Evolutionary conservation across 2,113 vertebrate genomes (phyloP).

Genomic region (Lipotes vexillifer): DNA sequence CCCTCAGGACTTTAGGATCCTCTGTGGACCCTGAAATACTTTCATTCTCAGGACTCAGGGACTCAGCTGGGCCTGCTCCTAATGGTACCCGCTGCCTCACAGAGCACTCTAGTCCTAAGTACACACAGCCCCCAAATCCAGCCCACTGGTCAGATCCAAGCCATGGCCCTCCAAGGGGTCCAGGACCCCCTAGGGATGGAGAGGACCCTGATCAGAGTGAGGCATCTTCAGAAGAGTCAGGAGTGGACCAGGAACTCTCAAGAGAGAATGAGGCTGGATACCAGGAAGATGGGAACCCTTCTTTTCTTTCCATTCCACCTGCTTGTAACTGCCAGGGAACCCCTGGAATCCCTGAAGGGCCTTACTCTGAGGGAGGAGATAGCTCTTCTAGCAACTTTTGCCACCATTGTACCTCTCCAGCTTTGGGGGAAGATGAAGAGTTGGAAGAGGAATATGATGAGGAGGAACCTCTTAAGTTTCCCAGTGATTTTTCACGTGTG

Average conservation of each 20-base stretch:
- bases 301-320: conserved; percentile 49
- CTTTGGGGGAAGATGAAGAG: too few species aligned
- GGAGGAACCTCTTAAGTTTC: too few species aligned
- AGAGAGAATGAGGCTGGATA: conserved; percentile 37
- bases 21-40: conserved; percentile 52
- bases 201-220: conserved; percentile 32
- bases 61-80: conserved; percentile 44
- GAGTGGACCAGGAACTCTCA: conserved; percentile 44
- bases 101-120: conserved; percentile 46
- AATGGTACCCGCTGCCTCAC: conserved; percentile 56
- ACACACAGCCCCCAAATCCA: conserved; percentile 51
- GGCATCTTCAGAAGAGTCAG: conserved; percentile 56
- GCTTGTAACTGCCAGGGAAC: conserved; percentile 62
- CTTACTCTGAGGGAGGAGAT: too few species aligned
- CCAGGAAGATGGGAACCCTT: conserved; percentile 5
- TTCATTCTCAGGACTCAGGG: conserved; percentile 67
- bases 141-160: conserved; percentile 64
- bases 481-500: too few species aligned
- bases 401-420: too few species aligned
- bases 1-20: conserved; percentile 53
- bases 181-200: conserved; percentile 35
- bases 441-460: too few species aligned
- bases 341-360: too few species aligned
- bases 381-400: too few species aligned
- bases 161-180: conserved; percentile 57